Conservation (phyloP, 1,140 invertebrate species). For the Coptotermes formosanus region DNA sequence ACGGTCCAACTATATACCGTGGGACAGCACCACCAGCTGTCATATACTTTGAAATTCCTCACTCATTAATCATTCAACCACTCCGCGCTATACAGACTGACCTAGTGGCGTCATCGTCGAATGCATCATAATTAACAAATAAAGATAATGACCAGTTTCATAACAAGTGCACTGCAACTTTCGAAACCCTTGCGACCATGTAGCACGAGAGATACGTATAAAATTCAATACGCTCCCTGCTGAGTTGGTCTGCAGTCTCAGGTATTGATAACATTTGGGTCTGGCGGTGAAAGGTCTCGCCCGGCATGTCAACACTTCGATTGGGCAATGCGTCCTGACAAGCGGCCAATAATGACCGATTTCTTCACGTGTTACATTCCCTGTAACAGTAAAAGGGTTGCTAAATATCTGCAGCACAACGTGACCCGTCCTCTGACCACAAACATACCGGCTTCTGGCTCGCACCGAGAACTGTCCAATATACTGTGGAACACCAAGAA, state of each 20-base stretch:
- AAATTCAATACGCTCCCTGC: neutral
- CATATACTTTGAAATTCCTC: too few species aligned
- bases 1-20: too few species aligned
- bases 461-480: too few species aligned
- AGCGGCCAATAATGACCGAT: neutral
- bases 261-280: neutral
- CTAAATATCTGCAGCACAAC: neutral
- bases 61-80: too few species aligned
- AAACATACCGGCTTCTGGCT: neutral
- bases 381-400: neutral
- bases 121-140: too few species aligned
- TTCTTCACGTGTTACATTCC: neutral
- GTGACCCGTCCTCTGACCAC: neutral
- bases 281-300: neutral
- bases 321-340: neutral
- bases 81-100: too few species aligned
- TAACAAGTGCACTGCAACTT: neutral
- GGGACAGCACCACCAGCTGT: too few species aligned
- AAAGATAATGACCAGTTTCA: too few species aligned
- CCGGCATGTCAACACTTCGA: neutral
- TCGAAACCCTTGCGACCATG: neutral
- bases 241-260: neutral
- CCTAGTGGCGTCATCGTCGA: too few species aligned
- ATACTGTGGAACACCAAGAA: too few species aligned
- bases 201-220: neutral